Percentiles rank a stretch among this genome's conserved stretches.
These are phyloP conservation scores for Philereme transversata DNA, from an alignment of 2,888 invertebrate species.

Conservation along the genomic window DNA sequence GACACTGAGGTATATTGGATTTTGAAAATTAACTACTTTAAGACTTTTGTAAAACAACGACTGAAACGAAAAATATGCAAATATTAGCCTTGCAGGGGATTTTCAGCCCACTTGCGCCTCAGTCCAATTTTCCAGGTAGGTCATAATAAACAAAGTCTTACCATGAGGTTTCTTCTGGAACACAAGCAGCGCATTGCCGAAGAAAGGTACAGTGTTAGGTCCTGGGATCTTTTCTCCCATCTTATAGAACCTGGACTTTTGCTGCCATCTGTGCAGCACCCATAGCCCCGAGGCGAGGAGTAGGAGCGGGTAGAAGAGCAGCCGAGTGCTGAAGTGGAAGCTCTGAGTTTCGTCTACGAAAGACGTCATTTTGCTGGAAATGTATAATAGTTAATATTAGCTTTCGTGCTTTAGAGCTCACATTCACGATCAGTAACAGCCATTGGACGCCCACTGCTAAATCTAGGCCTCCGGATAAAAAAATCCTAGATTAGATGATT, in stretches of 20 bases:
- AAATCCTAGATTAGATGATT: too few relatives aligned
- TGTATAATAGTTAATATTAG: not conserved
- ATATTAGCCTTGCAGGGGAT: too few relatives aligned
- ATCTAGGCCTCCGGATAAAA: too few relatives aligned
- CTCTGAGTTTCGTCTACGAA: slow-evolving; percentile 40
- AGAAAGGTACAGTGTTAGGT: slow-evolving; percentile 85
- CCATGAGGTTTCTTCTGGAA: slow-evolving; percentile 85
- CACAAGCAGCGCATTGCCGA: slow-evolving; percentile 88
- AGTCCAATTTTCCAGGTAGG: not conserved
- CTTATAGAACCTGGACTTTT: slow-evolving; percentile 79
- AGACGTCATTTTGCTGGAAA: slow-evolving; percentile 50
- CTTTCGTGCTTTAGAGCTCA: too few relatives aligned
- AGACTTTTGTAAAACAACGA: too few relatives aligned
- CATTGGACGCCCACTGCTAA: too few relatives aligned
- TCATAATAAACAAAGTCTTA: slow-evolving; percentile 47
- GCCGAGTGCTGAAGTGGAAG: slow-evolving; percentile 36
- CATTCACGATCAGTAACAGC: too few relatives aligned
- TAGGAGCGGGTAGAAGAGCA: slow-evolving; percentile 57
- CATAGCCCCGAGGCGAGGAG: slow-evolving; percentile 55
- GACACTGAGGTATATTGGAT: too few relatives aligned
- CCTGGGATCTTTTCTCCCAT: slow-evolving; percentile 89
- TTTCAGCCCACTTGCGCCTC: too few relatives aligned
- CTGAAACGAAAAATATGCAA: too few relatives aligned
- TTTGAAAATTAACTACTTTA: too few relatives aligned
- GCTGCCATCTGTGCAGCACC: slow-evolving; percentile 77